Conservation (phyloP, 2,888 invertebrate genomes). For the Andrena bucephala region DNA sequence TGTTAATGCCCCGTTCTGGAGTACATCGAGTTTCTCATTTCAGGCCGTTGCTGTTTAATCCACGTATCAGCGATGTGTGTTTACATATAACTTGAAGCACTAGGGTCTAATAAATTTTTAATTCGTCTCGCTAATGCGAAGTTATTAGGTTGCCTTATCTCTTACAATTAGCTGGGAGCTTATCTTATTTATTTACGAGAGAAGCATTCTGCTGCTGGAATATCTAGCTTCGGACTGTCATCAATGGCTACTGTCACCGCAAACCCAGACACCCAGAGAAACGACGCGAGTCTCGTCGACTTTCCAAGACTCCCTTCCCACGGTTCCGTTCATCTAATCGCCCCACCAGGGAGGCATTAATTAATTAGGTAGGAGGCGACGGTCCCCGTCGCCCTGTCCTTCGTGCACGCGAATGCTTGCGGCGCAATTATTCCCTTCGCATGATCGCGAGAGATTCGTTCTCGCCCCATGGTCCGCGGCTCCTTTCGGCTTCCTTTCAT, state of each 20-base stretch:
- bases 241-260: not conserved
- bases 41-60: no score
- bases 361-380: slow-evolving; percentile 77
- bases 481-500: slow-evolving; percentile 54
- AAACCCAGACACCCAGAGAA: not conserved
- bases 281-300: not conserved
- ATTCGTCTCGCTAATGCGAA: no score
- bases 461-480: slow-evolving; percentile 12
- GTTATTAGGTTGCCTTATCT: no score
- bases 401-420: slow-evolving; percentile 72
- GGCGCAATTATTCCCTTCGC: slow-evolving; percentile 76
- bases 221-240: no score
- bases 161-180: no score
- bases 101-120: no score
- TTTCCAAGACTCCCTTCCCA: slow-evolving; percentile 24
- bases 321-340: slow-evolving; percentile 48
- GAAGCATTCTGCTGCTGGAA: no score
- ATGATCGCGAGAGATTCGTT: slow-evolving; percentile 65
- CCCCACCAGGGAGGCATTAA: slow-evolving; percentile 70
- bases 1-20: not conserved
- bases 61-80: no score
- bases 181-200: no score
- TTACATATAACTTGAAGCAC: no score
- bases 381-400: slow-evolving; percentile 74
- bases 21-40: not conserved